Evolutionary conservation across 2,888 invertebrate species (phyloP).

Genomic region (Deroplatys truncata): DNA sequence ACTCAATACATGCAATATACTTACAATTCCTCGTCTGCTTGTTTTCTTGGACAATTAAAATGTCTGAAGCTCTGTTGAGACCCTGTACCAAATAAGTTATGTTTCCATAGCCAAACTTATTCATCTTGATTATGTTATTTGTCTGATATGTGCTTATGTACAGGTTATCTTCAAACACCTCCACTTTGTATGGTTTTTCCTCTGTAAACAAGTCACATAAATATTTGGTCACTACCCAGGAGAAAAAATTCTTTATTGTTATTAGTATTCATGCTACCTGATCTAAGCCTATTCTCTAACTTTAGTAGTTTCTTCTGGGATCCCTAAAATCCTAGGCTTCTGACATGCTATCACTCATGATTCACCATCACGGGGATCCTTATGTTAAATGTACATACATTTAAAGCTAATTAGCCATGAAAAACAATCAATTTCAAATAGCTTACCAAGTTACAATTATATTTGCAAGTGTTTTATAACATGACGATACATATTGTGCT

Average conservation of each 20-base stretch:
- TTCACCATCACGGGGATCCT: too few species aligned
- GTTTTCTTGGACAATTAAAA: conserved; percentile 62
- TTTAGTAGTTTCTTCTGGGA: too few species aligned
- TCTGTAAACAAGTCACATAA: conserved; percentile 39
- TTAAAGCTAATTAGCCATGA: too few species aligned
- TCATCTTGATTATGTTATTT: conserved; percentile 45
- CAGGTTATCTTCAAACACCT: conserved; percentile 67
- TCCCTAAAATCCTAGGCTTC: too few species aligned
- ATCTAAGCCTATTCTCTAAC: too few species aligned
- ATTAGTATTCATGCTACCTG: too few species aligned
- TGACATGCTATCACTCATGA: too few species aligned
- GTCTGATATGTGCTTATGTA: conserved; percentile 61
- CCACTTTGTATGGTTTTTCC: conserved; percentile 65
- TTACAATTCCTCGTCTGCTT: conserved; percentile 55
- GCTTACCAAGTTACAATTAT: too few species aligned
- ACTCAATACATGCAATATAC: conserved; percentile 17
- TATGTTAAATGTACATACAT: too few species aligned
- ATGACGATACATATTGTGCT: too few species aligned
- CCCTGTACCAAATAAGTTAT: conserved; percentile 48
- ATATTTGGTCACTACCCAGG: background rate
- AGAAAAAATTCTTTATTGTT: background rate
- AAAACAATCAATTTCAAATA: too few species aligned
- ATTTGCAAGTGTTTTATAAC: too few species aligned
- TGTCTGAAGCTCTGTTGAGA: conserved; percentile 55
- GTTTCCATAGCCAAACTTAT: conserved; percentile 48